Conservation (phyloP, 2,888 invertebrate genomes). For the Synanthedon andrenaeformis region DNA sequence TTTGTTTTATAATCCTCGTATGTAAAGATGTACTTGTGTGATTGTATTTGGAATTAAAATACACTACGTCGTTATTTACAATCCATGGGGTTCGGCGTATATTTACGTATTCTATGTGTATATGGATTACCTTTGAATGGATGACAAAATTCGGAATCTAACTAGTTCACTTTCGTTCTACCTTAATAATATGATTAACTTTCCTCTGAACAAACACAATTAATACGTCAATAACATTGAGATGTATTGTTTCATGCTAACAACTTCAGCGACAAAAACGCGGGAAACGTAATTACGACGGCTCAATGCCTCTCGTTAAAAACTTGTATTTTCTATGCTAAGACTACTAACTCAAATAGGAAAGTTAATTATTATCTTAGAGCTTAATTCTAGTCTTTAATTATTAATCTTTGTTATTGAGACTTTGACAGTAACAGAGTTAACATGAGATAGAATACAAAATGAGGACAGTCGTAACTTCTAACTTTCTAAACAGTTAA, state of each 20-base stretch:
- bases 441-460: slow-evolving; percentile 26
- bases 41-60: too few relatives aligned
- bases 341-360: slow-evolving; percentile 10
- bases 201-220: slow-evolving; percentile 11
- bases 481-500: slow-evolving; percentile 3
- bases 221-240: not conserved
- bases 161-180: too few relatives aligned
- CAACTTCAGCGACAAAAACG: slow-evolving; percentile 33
- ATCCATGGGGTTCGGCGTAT: too few relatives aligned
- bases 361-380: slow-evolving; percentile 37
- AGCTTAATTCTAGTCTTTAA: slow-evolving; percentile 29
- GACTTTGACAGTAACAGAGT: slow-evolving; percentile 24
- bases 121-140: too few relatives aligned
- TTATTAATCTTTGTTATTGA: slow-evolving; percentile 18
- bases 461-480: slow-evolving; percentile 2
- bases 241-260: not conserved
- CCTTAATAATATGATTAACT: slow-evolving; percentile 7
- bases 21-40: too few relatives aligned
- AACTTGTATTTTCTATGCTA: not conserved
- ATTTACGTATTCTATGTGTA: too few relatives aligned
- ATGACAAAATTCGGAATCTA: too few relatives aligned
- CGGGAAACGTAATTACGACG: slow-evolving; percentile 39
- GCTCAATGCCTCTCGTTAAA: slow-evolving; percentile 17
- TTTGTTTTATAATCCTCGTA: too few relatives aligned
- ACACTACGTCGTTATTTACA: too few relatives aligned